Percentiles rank a stretch among this genome's conserved stretches.
Evolutionary conservation across 2,797 vertebrate species (phyloP).

Genomic region (Pantherophis vulpinus): DNA sequence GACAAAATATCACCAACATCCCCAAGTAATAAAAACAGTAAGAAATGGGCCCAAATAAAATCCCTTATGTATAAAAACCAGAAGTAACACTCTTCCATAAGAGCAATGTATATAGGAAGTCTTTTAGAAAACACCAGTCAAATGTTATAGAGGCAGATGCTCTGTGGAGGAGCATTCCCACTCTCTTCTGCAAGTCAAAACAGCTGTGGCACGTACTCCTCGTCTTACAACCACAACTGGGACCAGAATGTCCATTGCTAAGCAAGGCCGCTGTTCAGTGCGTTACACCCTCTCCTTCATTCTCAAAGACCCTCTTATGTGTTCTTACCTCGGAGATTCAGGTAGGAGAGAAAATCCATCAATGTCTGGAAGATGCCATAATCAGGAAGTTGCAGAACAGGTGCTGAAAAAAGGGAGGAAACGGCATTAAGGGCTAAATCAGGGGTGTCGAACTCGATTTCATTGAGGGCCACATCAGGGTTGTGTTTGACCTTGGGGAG

Average conservation of each 20-base stretch:
- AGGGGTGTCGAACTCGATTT: too few species aligned
- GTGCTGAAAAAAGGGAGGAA: conserved; percentile 11
- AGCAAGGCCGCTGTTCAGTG: not conserved
- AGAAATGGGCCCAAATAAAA: not conserved
- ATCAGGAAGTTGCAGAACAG: conserved; percentile 7
- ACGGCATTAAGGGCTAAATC: not conserved
- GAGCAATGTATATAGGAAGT: not conserved
- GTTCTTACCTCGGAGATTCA: conserved; percentile 40
- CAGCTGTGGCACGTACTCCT: not conserved
- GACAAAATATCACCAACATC: not conserved
- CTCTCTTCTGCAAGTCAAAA: not conserved
- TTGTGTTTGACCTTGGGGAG: too few species aligned
- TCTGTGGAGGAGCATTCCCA: not conserved
- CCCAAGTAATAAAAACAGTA: not conserved
- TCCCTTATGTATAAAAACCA: not conserved
- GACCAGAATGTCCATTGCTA: not conserved
- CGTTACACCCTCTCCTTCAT: not conserved
- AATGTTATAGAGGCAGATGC: not conserved
- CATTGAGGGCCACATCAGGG: too few species aligned
- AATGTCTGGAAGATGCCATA: conserved; percentile 36
- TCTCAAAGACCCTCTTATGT: not conserved
- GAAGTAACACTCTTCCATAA: not conserved
- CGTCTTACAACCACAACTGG: not conserved
- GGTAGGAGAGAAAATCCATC: conserved; percentile 47
- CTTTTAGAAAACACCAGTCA: not conserved